Evolutionary conservation across 2,113 vertebrate species (phyloP).

Genomic region (Neopipo cinnamomea): DNA sequence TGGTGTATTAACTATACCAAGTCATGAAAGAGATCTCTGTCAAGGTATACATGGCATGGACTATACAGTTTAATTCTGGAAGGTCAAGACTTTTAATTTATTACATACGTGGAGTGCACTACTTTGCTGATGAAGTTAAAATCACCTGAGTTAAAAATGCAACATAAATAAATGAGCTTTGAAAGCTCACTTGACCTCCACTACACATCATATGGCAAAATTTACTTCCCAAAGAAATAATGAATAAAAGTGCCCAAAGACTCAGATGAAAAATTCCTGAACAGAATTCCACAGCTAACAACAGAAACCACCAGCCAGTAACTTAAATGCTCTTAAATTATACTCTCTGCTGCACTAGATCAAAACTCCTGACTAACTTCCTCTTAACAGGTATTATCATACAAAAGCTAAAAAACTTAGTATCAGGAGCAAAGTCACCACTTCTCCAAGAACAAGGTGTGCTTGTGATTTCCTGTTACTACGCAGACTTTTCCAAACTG

Average conservation of each 20-base stretch:
- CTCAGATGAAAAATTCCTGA: not conserved
- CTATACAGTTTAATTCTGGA: not conserved
- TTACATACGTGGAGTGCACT: not conserved
- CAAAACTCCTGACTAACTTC: not conserved
- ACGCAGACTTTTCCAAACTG: not conserved
- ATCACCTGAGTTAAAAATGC: not conserved
- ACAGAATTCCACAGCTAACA: not conserved
- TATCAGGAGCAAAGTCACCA: not conserved
- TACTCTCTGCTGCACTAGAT: not conserved
- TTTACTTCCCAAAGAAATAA: not conserved
- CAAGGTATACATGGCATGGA: not conserved
- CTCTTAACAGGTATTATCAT: not conserved
- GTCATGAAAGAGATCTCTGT: not conserved
- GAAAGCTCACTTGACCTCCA: not conserved
- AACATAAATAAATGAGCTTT: not conserved
- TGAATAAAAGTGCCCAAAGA: not conserved
- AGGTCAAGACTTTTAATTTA: not conserved
- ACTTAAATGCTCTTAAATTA: not conserved
- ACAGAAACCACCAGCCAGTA: not conserved
- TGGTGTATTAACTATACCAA: not conserved
- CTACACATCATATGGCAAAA: not conserved
- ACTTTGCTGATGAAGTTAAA: not conserved
- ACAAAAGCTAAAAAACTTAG: not conserved
- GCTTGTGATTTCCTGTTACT: not conserved
- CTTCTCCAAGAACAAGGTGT: not conserved